Conservation (phyloP, 92 coral and sea anemone species). For the Paramuricea clavata region DNA sequence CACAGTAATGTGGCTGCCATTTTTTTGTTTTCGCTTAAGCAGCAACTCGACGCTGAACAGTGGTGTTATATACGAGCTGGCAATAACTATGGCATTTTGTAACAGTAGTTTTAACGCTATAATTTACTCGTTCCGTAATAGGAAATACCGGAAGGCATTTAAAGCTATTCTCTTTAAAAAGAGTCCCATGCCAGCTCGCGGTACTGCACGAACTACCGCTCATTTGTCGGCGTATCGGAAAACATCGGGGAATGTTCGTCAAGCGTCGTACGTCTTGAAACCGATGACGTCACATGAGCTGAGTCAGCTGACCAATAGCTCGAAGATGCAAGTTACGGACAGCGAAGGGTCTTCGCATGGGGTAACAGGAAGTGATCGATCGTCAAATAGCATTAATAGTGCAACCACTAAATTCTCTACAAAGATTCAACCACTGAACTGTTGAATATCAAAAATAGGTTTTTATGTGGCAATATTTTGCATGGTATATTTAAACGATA, state of each 20-base stretch:
- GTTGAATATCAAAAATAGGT: no score
- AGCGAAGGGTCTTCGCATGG: not conserved
- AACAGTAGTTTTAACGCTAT: conserved; percentile 78
- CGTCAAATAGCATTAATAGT: not conserved
- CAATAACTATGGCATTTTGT: conserved; percentile 77
- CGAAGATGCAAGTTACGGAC: not conserved
- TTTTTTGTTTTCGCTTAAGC: conserved; percentile 79
- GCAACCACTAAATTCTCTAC: not conserved
- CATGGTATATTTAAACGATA: no score
- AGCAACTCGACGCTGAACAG: conserved; percentile 74
- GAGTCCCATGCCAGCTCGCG: not conserved
- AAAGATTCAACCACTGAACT: not conserved
- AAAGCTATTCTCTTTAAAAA: not conserved
- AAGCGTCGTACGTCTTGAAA: not conserved
- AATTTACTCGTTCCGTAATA: conserved; percentile 82
- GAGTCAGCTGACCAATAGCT: not conserved
- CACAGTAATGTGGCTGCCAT: conserved; percentile 77
- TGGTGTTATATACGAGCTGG: conserved; percentile 81
- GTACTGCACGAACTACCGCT: not conserved
- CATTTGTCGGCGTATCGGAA: not conserved
- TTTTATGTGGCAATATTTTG: no score
- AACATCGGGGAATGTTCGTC: not conserved
- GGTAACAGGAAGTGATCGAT: not conserved
- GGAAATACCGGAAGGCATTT: conserved; percentile 78
- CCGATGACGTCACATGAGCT: not conserved